These are phyloP conservation scores for Habrosyne pyritoides DNA, from an alignment of 2,888 invertebrate species.

Conservation along the genomic window DNA sequence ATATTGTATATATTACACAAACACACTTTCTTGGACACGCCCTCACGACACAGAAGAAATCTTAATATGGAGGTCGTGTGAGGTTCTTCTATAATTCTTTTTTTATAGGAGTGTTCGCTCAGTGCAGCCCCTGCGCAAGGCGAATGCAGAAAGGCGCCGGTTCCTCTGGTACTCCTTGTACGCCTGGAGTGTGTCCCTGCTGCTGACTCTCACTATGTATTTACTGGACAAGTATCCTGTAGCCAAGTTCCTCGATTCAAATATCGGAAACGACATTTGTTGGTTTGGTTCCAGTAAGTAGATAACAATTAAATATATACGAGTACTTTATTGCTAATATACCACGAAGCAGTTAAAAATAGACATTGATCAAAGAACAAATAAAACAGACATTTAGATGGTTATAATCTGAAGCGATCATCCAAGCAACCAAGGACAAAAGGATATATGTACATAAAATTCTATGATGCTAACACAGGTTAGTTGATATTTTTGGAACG, in stretches of 20 bases:
- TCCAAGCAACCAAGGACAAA: no score
- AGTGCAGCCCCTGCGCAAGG: conserved; percentile 71
- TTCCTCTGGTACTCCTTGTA: conserved; percentile 87
- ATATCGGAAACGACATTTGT: conserved; percentile 85
- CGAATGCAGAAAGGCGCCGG: conserved; percentile 76
- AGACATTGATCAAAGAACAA: no score
- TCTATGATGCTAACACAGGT: no score
- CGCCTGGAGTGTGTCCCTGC: conserved; percentile 87
- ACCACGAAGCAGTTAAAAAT: no score
- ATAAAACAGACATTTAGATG: no score
- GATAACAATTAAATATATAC: neutral
- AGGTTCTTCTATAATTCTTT: neutral
- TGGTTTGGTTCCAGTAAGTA: conserved; percentile 86
- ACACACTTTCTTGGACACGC: neutral
- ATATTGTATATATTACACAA: neutral
- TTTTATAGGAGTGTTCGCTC: conserved; percentile 72
- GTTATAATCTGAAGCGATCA: no score
- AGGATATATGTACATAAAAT: no score
- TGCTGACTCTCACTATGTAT: conserved; percentile 81
- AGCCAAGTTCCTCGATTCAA: conserved; percentile 74
- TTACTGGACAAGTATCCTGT: conserved; percentile 79
- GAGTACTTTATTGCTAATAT: no score
- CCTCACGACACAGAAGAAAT: neutral
- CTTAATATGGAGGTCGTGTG: neutral
- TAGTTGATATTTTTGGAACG: no score